These are phyloP conservation scores for Psammodynastes pulverulentus DNA, from an alignment of 2,113 vertebrate genomes.

Conservation along the genomic window DNA sequence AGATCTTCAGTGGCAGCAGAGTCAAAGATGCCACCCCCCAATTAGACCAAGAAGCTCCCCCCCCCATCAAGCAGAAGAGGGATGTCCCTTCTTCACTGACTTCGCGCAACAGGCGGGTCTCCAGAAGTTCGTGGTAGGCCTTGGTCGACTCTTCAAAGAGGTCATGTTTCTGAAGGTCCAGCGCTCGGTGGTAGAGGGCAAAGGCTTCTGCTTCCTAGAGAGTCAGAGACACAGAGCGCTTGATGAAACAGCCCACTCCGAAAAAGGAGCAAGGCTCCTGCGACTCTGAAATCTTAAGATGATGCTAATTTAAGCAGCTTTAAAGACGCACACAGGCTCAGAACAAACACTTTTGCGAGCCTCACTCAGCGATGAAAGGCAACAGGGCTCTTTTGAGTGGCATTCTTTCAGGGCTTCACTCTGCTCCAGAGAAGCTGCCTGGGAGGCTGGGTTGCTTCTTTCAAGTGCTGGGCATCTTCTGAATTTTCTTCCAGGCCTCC, in stretches of 20 bases:
- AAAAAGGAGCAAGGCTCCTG: not conserved
- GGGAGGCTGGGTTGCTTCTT: not conserved
- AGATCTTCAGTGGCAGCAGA: not conserved
- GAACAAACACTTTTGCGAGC: not conserved
- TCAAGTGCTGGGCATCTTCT: not conserved
- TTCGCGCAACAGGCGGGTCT: slow-evolving; percentile 91
- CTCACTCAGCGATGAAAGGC: not conserved
- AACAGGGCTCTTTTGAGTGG: not conserved
- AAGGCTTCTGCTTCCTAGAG: slow-evolving; percentile 94
- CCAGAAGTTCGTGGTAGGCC: slow-evolving; percentile 93
- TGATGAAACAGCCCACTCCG: not conserved
- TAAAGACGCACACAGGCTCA: not conserved
- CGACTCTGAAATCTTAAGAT: not conserved
- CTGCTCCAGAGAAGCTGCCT: not conserved
- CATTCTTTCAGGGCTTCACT: not conserved
- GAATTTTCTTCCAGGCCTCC: not conserved
- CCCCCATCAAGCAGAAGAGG: not conserved
- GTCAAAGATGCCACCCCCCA: not conserved
- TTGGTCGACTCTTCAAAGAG: slow-evolving; percentile 91
- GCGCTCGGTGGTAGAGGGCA: slow-evolving; percentile 93
- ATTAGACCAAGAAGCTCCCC: not conserved
- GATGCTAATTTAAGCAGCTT: not conserved
- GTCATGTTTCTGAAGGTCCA: slow-evolving; percentile 98
- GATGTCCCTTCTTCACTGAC: slow-evolving; percentile 65
- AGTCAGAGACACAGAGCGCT: not conserved